Evolutionary conservation across 2,797 vertebrate species (phyloP).

Genomic region (Tarsius wallacei): DNA sequence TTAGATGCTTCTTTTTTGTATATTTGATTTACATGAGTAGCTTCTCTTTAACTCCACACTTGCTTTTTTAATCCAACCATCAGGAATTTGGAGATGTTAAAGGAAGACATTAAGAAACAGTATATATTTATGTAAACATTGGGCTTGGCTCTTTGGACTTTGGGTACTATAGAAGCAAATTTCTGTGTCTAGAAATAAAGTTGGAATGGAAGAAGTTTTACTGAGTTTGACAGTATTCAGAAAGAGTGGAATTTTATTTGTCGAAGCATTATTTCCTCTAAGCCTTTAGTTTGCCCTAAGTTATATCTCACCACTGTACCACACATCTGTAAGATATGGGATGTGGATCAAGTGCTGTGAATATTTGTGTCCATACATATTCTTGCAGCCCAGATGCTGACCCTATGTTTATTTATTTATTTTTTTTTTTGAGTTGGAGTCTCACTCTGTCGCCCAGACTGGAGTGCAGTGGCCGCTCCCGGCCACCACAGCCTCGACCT

Average conservation of each 20-base stretch:
- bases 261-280: background rate
- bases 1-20: slow-evolving; percentile 45
- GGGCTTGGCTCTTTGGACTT: slow-evolving; percentile 23
- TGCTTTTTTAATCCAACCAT: slow-evolving; percentile 3
- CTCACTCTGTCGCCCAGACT: too few species aligned
- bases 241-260: background rate
- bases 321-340: background rate
- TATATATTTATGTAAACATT: slow-evolving; percentile 59
- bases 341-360: background rate
- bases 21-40: slow-evolving; percentile 67
- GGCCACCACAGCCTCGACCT: too few species aligned
- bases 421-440: too few species aligned
- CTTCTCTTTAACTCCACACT: slow-evolving; percentile 38
- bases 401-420: background rate
- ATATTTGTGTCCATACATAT: background rate
- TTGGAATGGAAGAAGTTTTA: slow-evolving; percentile 14
- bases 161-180: background rate
- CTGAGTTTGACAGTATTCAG: background rate
- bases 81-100: slow-evolving; percentile 50
- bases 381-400: background rate
- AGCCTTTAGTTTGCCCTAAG: background rate
- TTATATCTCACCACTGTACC: background rate
- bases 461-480: too few species aligned
- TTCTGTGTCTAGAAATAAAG: slow-evolving; percentile 23
- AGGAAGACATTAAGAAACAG: background rate